Conservation (phyloP, 2,113 vertebrate species). For the Corvus hawaiiensis region DNA sequence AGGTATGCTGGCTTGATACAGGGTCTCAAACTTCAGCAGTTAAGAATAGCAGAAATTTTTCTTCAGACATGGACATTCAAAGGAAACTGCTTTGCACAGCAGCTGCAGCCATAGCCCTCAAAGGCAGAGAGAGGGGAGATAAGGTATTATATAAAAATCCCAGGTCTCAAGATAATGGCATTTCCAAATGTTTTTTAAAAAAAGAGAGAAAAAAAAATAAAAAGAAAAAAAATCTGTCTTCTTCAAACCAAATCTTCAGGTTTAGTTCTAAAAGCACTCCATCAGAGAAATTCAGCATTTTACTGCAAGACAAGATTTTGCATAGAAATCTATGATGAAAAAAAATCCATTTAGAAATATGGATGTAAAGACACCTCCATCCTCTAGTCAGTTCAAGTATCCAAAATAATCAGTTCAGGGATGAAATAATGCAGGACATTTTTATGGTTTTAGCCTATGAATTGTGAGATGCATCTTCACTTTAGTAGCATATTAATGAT, state of each 20-base stretch:
- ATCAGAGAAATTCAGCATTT: not conserved
- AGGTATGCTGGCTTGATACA: not conserved
- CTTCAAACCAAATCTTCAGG: not conserved
- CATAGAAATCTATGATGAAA: not conserved
- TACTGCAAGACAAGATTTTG: not conserved
- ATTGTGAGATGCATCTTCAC: not conserved
- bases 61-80: not conserved
- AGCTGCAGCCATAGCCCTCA: not conserved
- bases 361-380: not conserved
- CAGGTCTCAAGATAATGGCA: not conserved
- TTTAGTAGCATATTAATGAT: not conserved
- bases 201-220: too few species aligned
- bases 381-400: not conserved
- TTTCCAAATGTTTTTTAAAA: not conserved
- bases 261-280: not conserved
- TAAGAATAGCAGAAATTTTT: not conserved
- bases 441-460: not conserved
- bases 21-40: not conserved
- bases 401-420: not conserved
- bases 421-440: not conserved
- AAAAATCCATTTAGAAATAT: not conserved
- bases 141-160: not conserved
- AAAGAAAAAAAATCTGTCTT: not conserved
- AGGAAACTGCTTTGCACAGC: not conserved
- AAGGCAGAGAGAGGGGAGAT: not conserved